Base-by-base conservation (phyloP, 64 coral and sea anemone genomes). In the Catalaphyllia jardinei region DNA sequence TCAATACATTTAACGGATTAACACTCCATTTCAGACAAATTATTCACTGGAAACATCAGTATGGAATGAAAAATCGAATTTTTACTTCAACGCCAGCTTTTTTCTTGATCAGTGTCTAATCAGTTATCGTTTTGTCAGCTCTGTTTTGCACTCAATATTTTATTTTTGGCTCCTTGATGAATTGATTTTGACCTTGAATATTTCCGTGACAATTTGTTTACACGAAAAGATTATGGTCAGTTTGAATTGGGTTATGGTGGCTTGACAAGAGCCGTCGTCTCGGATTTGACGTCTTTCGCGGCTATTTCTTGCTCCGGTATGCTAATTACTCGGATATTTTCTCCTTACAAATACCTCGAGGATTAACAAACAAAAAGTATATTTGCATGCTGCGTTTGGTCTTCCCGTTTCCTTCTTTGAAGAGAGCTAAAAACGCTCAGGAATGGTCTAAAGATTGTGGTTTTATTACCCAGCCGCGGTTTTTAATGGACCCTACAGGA, bases 181-280 rank as follows among this genome's bases (percentile, higher is more conserved):
- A 69, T 25, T 25, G 22, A 69, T 27, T 11, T 69, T 69, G 20
- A 12, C 22, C 65, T 16, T 15, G 31, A 69, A 51, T 85, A 24
- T 4, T 67, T 85, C 39, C 81, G 81, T 85, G 81, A 85, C 81
- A 51, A 71, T 4, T 69, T 85, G 81, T 85, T 85, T 85, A 16
- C 25, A 28, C 81, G 64, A 51, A 71, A 42, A 35, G 81, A 85
- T 85, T 85, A 85, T 51, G 4, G 30, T 50, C 38, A 69, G 65
- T 85, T 67, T 27, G 30, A 63, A 35, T 85, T 85, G 22, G 24
- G 60, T 51, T 80, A 5, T 60, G 61, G 55, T 80, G 78, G 78
- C 29, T 80, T 60, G 29, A 16, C 15, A 60, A 60, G 30, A 71
- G 24, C 35, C 42, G 81, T 71, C 62, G 6, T 49, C 62, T 71